Conservation (phyloP, 2,113 vertebrate genomes). For the Hippocampus barbouri region DNA sequence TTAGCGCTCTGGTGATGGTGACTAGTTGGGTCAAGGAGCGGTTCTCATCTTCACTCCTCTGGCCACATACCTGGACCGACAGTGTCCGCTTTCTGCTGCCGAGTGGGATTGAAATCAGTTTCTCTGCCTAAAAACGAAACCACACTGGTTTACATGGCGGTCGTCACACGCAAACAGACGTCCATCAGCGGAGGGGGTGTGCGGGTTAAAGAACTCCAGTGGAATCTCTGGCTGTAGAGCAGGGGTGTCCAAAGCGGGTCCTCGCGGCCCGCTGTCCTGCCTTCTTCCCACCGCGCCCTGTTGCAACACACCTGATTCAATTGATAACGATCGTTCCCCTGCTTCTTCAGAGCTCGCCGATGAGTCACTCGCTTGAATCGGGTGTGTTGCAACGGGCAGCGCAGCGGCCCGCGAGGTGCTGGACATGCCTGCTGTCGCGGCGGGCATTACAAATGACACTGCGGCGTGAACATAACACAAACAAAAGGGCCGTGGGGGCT, state of each 20-base stretch:
- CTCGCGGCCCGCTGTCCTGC: no score
- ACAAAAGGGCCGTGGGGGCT: neutral
- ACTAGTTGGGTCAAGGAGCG: conserved; percentile 7
- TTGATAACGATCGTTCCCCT: no score
- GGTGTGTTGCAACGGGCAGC: no score
- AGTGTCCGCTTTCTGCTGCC: conserved; percentile 46
- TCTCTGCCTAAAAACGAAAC: conserved; percentile 68
- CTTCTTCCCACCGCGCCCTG: no score
- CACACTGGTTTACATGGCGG: conserved; percentile 56
- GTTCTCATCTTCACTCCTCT: conserved; percentile 29
- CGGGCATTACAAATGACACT: neutral
- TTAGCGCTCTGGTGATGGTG: conserved; percentile 29
- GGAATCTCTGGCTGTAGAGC: neutral
- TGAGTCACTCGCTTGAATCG: no score
- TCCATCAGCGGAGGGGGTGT: conserved; percentile 8
- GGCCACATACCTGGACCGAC: conserved; percentile 57
- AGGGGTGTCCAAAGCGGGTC: no score
- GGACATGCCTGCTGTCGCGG: neutral
- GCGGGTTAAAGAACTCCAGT: conserved; percentile 23
- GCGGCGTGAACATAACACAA: neutral
- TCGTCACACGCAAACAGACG: conserved; percentile 42
- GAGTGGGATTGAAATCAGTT: conserved; percentile 62
- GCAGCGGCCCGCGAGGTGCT: no score
- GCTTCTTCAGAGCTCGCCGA: no score
- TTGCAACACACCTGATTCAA: no score